Evolutionary conservation across 2,797 vertebrate genomes (phyloP), one percentile per base, ranked within the genome.

Genomic region (Gambusia yucatana): DNA sequence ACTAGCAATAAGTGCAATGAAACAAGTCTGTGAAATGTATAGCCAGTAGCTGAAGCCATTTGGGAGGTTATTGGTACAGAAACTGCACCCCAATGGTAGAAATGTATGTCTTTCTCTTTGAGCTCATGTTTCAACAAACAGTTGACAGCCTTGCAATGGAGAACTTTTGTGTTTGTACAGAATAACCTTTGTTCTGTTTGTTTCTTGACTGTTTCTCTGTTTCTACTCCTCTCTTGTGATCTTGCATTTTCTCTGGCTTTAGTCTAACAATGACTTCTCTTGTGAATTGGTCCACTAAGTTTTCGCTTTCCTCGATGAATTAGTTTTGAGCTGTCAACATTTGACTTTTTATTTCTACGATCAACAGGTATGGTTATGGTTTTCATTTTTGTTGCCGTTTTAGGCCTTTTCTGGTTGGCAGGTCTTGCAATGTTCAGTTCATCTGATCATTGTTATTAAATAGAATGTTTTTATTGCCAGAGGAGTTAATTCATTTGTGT

Each of bases 21-120:
- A 84, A 79, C 57, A 72, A 80, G 82, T 52, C 52, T 83, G 74
- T 77, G 80, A 81, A 83, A 86, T 76, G n/a, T 77, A 79, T 82
- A 77, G 20, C 73, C 76, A 72, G 63, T 50, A 6, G 43, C 57
- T 44, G 52, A 70, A 81, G 80, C 78, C 75, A 78, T 33, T 50
- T 65, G 67, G 41, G 73, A 77, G 77, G 50, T 57, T 57, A 73
- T 36, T 41, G 70, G 46, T 74, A 76, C 67, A 82, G 81, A 78
- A 86, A 63, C 75, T 74, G 61, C n/a, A 76, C 4, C 52, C 44
- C 57, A 71, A 72, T 55, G 72, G 77, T 47, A 13, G n/a, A 80
- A 77, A 78, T 41, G 75, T 77, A 59, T 70, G 17, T 33, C 10
- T 78, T 50, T 87, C 76, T 81, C 75, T 77, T 63, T 28, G 57